Conservation (phyloP, 2,113 vertebrate species). For the Microcebus griseorufus region DNA sequence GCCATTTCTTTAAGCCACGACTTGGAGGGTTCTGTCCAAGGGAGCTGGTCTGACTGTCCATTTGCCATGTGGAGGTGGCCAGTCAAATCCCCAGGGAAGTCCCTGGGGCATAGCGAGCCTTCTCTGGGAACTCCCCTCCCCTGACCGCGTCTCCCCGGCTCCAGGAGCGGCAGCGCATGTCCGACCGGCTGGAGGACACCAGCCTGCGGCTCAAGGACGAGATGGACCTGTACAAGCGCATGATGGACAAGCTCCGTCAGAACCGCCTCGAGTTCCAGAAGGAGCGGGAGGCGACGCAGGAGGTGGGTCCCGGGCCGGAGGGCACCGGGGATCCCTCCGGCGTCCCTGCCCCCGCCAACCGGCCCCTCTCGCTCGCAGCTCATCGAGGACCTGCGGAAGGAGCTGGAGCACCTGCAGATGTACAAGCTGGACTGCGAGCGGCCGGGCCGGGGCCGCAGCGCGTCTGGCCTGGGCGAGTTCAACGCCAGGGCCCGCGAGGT, state of each 20-base stretch:
- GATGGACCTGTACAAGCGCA: constrained; percentile 95
- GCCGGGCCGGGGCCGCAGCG: constrained; percentile 88
- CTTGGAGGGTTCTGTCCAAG: background rate
- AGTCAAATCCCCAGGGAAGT: background rate
- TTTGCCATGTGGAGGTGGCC: background rate
- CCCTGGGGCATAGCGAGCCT: accelerated
- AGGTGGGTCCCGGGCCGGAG: constrained; percentile 84
- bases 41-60: background rate
- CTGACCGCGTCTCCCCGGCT: accelerated
- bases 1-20: background rate
- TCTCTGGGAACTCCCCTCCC: background rate
- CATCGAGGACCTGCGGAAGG: constrained; percentile 95
- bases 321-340: background rate
- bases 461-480: constrained; percentile 90
- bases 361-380: constrained; percentile 84
- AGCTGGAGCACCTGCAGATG: constrained; percentile 95
- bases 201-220: constrained; percentile 95
- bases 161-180: constrained; percentile 96
- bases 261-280: constrained; percentile 94
- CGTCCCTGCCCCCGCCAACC: background rate
- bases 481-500: constrained; percentile 92
- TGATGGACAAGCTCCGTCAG: constrained; percentile 97
- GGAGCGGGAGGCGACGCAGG: constrained; percentile 95
- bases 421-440: constrained; percentile 95
- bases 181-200: constrained; percentile 94